phyloP scores from a whole-genome alignment of 2,888 invertebrate genomes.

The Stegana nigrithorax region DNA sequence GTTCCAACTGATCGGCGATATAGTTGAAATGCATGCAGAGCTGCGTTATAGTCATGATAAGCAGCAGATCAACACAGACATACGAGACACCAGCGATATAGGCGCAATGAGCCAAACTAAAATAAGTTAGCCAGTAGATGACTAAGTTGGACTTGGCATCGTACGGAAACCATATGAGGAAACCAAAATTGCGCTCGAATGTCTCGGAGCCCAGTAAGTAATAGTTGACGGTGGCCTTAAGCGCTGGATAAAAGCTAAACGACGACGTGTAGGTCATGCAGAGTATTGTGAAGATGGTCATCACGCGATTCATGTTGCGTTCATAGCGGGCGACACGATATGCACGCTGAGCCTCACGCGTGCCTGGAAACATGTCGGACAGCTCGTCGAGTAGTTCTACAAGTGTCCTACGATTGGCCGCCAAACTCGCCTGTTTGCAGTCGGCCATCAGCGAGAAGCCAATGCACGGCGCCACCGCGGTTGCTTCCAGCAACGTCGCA shows the following conservation, averaged over 20 bases:
- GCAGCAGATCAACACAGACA: conserved; percentile 54
- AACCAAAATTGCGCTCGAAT: conserved; percentile 49
- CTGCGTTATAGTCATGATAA: conserved; percentile 54
- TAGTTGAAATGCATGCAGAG: conserved; percentile 54
- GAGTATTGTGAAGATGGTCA: conserved; percentile 46
- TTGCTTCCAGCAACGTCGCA: conserved; percentile 55
- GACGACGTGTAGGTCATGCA: conserved; percentile 55
- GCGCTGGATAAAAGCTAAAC: conserved; percentile 55
- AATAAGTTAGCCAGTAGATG: conserved; percentile 49
- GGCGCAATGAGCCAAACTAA: conserved; percentile 47
- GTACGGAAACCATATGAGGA: conserved; percentile 45
- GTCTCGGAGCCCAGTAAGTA: conserved; percentile 44
- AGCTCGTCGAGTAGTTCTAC: conserved; percentile 46
- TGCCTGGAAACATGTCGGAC: conserved; percentile 44
- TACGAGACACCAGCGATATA: conserved; percentile 55
- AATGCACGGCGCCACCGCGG: conserved; percentile 56
- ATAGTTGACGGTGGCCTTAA: conserved; percentile 44
- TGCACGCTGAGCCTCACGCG: conserved; percentile 31
- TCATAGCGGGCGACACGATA: conserved; percentile 40
- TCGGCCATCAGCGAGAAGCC: conserved; percentile 54
- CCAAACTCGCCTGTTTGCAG: conserved; percentile 51
- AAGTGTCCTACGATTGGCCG: conserved; percentile 35
- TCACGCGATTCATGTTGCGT: conserved; percentile 41
- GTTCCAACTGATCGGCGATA: conserved; percentile 44
- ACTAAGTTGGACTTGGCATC: conserved; percentile 39